phyloP scores from a whole-genome alignment of 2,888 invertebrate species.

The Phlogophora meticulosa region DNA sequence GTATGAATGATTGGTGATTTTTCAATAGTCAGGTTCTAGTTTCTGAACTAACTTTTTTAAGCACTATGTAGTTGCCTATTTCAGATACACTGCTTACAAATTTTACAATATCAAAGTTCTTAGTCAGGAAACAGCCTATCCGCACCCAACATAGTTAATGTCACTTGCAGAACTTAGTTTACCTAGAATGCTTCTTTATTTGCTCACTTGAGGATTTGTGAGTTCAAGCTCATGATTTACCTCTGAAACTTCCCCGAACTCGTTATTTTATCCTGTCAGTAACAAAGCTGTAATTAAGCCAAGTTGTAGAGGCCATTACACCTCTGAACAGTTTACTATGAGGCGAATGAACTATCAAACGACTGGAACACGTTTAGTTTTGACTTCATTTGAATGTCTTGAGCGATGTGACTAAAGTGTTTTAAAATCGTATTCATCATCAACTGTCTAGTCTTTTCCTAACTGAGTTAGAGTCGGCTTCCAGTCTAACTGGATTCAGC shows the following conservation, averaged over 20 bases:
- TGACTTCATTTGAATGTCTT: constrained; percentile 10
- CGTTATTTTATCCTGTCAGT: constrained; percentile 56
- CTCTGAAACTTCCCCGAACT: constrained; percentile 48
- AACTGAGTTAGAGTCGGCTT: too few species aligned
- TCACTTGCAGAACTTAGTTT: constrained; percentile 25
- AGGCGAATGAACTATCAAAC: constrained; percentile 53
- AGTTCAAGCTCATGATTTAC: constrained; percentile 42
- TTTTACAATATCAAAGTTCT: too few species aligned
- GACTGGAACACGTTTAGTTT: constrained; percentile 5
- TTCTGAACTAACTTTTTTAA: too few species aligned
- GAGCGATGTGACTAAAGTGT: background rate
- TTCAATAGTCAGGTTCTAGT: too few species aligned
- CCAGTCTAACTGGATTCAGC: too few species aligned
- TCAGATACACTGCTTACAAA: too few species aligned
- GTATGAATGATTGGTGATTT: too few species aligned
- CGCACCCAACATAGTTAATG: background rate
- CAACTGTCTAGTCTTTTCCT: too few species aligned
- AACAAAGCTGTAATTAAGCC: constrained; percentile 56
- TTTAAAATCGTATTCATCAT: constrained; percentile 1
- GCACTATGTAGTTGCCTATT: too few species aligned
- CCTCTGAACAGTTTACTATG: constrained; percentile 40
- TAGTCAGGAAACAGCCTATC: too few species aligned
- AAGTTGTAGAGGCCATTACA: constrained; percentile 46
- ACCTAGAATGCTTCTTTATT: constrained; percentile 20
- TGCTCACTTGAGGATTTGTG: constrained; percentile 24